A percentile compares a stretch with the other conserved stretches of the same genome.
phyloP scores from a whole-genome alignment of 2,113 vertebrate species.

The Ptilorrhoa leucosticta region DNA sequence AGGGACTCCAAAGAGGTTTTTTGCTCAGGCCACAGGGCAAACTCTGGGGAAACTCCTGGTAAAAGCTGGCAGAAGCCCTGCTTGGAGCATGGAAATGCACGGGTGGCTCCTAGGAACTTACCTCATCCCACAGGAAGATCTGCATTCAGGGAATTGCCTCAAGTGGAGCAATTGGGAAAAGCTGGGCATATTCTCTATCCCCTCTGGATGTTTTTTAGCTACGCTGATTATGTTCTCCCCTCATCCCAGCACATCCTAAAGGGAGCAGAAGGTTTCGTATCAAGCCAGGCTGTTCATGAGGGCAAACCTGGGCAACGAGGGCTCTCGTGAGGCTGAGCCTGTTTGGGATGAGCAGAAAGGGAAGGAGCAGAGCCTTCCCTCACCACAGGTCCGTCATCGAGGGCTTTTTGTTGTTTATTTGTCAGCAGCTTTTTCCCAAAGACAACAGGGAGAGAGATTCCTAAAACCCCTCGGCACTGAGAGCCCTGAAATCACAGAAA shows the following conservation, averaged over 20 bases:
- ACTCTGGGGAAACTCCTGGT: background rate
- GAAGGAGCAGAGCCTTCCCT: background rate
- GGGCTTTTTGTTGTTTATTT: background rate
- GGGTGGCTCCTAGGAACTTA: background rate
- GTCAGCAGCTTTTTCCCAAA: background rate
- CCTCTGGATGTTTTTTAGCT: background rate
- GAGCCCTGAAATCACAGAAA: background rate
- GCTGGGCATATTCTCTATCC: background rate
- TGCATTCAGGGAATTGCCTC: background rate
- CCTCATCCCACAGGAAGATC: background rate
- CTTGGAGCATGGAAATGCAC: background rate
- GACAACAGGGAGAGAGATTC: background rate
- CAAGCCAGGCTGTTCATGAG: background rate
- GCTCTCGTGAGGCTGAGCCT: background rate
- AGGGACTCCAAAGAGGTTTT: background rate
- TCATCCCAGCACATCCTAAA: conserved; percentile 23
- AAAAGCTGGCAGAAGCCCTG: background rate
- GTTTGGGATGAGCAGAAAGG: background rate
- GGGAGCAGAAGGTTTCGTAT: background rate
- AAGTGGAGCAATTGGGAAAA: background rate
- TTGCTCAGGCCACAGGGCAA: background rate
- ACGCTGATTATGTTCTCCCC: conserved; percentile 4
- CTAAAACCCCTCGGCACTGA: background rate
- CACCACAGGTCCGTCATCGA: background rate
- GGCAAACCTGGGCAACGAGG: background rate